phyloP scores from a whole-genome alignment of 2,888 invertebrate species.

The Taphrorychus bicolor region DNA sequence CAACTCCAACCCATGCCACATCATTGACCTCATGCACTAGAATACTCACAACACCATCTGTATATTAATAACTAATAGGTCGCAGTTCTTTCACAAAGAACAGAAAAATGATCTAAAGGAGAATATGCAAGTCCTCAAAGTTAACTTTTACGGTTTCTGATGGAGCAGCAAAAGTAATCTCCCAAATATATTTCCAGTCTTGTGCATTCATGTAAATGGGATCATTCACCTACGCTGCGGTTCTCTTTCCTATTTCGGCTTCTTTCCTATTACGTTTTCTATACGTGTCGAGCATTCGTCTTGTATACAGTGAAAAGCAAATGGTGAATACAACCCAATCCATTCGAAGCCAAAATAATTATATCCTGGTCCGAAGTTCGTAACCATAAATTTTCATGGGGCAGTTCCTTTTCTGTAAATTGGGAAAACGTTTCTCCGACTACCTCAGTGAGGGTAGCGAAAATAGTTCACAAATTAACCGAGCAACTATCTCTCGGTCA shows the following conservation, averaged over 20 bases:
- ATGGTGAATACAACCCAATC: too few relatives aligned
- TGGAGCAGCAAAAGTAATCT: background rate
- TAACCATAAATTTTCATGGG: too few relatives aligned
- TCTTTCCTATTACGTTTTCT: background rate
- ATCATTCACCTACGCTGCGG: background rate
- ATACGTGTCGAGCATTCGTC: background rate
- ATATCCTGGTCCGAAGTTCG: too few relatives aligned
- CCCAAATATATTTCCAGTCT: background rate
- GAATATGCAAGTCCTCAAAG: background rate
- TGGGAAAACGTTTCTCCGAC: background rate
- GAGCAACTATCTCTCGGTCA: slow-evolving; percentile 26
- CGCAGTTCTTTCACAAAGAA: too few relatives aligned
- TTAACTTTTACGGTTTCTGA: background rate
- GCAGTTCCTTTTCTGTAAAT: background rate
- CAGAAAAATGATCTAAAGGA: background rate
- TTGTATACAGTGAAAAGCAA: too few relatives aligned
- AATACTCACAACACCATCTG: too few relatives aligned
- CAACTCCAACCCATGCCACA: too few relatives aligned
- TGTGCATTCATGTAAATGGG: background rate
- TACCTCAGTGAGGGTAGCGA: background rate
- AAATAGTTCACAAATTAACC: slow-evolving; percentile 28
- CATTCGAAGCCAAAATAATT: too few relatives aligned
- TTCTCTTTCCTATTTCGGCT: background rate
- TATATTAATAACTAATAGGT: too few relatives aligned
- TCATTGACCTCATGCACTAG: too few relatives aligned